Conservation (phyloP, 2,888 invertebrate species). For the Trichogramma dendrolimi region DNA sequence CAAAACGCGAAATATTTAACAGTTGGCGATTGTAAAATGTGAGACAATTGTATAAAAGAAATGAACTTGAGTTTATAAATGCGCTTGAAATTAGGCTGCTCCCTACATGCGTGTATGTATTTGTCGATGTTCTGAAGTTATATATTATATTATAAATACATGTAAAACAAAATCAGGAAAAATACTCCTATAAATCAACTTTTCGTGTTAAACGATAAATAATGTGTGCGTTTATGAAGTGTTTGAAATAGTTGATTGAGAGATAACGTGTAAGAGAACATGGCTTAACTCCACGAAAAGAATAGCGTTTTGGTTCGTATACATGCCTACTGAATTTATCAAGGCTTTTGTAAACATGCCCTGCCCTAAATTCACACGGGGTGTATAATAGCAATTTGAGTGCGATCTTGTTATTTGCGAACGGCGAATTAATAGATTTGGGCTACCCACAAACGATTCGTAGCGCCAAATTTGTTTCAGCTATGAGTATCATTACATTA, state of each 20-base stretch:
- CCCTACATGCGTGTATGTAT: conserved; percentile 15
- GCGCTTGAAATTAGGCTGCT: conserved; percentile 22
- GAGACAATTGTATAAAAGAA: conserved; percentile 26
- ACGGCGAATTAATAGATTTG: too few species aligned
- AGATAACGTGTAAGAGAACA: too few species aligned
- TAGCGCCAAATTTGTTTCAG: conserved; percentile 26
- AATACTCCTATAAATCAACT: conserved; percentile 28
- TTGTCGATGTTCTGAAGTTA: conserved; percentile 21
- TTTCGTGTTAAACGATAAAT: conserved; percentile 21
- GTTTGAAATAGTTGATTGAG: too few species aligned
- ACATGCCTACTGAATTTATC: too few species aligned
- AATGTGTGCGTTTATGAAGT: too few species aligned
- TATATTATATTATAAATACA: conserved; percentile 15
- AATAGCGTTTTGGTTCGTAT: too few species aligned
- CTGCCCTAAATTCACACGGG: too few species aligned
- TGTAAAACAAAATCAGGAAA: conserved; percentile 13
- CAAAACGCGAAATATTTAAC: conserved; percentile 7
- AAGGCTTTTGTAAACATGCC: too few species aligned
- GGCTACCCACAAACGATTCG: conserved; percentile 3
- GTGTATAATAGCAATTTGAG: too few species aligned
- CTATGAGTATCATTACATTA: conserved; percentile 21
- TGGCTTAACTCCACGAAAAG: too few species aligned
- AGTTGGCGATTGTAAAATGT: conserved; percentile 6
- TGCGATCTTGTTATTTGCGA: too few species aligned
- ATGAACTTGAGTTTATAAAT: conserved; percentile 23